Percentiles rank a stretch among this genome's conserved stretches.
Evolutionary conservation across 2,888 invertebrate species (phyloP).

Genomic region (Schrankia costaestrigalis): DNA sequence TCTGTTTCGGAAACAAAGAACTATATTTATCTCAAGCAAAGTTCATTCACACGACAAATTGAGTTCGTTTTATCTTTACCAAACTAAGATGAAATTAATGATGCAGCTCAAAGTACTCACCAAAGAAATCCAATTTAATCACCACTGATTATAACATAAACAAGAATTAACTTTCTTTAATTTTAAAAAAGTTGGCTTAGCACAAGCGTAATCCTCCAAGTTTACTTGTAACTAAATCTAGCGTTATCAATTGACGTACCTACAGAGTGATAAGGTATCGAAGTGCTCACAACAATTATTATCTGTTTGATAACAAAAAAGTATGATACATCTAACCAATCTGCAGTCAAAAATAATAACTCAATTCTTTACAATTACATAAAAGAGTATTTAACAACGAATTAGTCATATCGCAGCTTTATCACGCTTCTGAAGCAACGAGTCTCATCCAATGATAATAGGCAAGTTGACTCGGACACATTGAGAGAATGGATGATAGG

Average conservation of each 20-base stretch:
- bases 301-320: conserved; percentile 44
- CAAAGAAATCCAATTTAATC: too few relatives aligned
- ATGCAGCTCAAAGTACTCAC: too few relatives aligned
- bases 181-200: too few relatives aligned
- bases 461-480: too few relatives aligned
- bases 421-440: too few relatives aligned
- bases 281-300: conserved; percentile 48
- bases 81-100: conserved; percentile 11
- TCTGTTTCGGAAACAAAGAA: conserved; percentile 23
- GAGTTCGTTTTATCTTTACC: too few relatives aligned
- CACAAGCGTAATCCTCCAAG: conserved; percentile 25
- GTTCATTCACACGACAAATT: conserved; percentile 27
- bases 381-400: neutral
- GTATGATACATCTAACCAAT: conserved; percentile 18
- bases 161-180: too few relatives aligned
- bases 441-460: too few relatives aligned
- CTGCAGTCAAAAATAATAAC: conserved; percentile 5
- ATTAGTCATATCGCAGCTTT: too few relatives aligned
- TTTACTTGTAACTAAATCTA: conserved; percentile 34
- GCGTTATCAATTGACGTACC: conserved; percentile 21
- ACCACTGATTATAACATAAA: too few relatives aligned
- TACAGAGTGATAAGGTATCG: conserved; percentile 61
- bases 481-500: too few relatives aligned
- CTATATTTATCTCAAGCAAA: conserved; percentile 24
- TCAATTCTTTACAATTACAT: neutral